Conservation (phyloP, 2,888 invertebrate genomes). For the Drosophila melanosoma region DNA sequence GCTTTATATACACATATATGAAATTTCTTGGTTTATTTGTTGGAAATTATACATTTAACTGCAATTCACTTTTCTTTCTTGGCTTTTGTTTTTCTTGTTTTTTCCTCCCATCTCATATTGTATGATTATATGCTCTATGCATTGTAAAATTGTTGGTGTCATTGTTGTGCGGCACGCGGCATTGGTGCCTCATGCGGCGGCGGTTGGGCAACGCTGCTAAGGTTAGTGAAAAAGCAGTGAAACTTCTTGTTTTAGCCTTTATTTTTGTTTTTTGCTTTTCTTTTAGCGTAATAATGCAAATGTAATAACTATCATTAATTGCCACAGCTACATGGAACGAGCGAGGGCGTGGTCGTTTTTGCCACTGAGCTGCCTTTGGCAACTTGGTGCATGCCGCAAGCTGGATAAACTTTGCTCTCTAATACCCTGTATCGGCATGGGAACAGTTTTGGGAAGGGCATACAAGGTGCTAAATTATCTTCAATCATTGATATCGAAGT, state of each 20-base stretch:
- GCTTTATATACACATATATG: not conserved
- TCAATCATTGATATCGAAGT: not conserved
- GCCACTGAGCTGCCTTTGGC: slow-evolving; percentile 17
- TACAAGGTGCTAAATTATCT: not conserved
- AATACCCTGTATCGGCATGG: slow-evolving; percentile 24
- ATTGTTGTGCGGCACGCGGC: slow-evolving; percentile 70
- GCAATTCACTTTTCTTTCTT: slow-evolving; percentile 73
- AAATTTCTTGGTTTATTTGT: slow-evolving; percentile 46
- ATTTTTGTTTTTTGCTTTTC: not conserved
- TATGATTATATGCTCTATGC: slow-evolving; percentile 77
- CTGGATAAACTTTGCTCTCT: not conserved
- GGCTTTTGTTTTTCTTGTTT: slow-evolving; percentile 32
- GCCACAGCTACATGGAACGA: slow-evolving; percentile 45
- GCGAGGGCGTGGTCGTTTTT: slow-evolving; percentile 41
- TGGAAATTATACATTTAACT: slow-evolving; percentile 65
- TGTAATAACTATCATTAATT: slow-evolving; percentile 68
- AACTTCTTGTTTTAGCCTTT: slow-evolving; percentile 41
- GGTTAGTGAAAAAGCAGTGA: slow-evolving; percentile 47
- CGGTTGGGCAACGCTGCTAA: slow-evolving; percentile 8
- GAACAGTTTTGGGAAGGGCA: not conserved
- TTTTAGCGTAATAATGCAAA: slow-evolving; percentile 47
- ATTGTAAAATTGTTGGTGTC: slow-evolving; percentile 76
- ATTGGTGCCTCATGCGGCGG: slow-evolving; percentile 9
- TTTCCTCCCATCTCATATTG: slow-evolving; percentile 14
- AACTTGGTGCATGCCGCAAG: slow-evolving; percentile 34